Evolutionary conservation across 2,113 vertebrate genomes (phyloP), one percentile per base, ranked within the genome.

Genomic region (Okapia johnstoni): DNA sequence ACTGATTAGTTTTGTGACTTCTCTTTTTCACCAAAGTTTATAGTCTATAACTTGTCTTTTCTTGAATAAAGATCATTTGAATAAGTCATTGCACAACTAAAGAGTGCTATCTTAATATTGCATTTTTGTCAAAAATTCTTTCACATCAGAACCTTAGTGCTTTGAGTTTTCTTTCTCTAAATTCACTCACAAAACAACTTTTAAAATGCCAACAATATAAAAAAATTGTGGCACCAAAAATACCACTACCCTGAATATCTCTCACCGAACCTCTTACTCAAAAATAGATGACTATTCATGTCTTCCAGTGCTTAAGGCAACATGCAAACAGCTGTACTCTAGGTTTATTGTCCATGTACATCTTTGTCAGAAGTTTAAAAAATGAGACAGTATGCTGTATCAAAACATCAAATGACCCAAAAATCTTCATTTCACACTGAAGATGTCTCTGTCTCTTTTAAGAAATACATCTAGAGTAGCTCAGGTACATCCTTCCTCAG

Each of bases 61-160:
- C 95, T 99, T 98, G 96, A 98, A 98, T 97, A 99, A 98, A 98
- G 98, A 98, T 97, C 97, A 98, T 96, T 98, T 98, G 97, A 98
- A 96, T 97, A 98, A 98, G 97, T 98, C 98, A 99, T 99, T 99
- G 99, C 99, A 99, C 99, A 99, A 98, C 98, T 98, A 96, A 99
- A 98, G 98, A 99, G 98, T 99, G 98, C 98, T 98, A 98, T 98
- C 97, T 99, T 98, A 98, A 98, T 98, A 98, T 98, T 98, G 97
- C 97, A 98, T 98, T 98, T 95, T 97, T 98, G 97, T 98, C 98
- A 52, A 98, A 98, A 97, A 98, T 98, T 98, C 97, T 98, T 98
- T 98, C 97, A 88, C 98, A 98, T 98, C 97, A 98, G 98, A 97
- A 98, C 84, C 60, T 98, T 97, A 98, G 98, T 98, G 98, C 98